These are phyloP conservation scores for Drosophila gunungcola DNA, from an alignment of 1,140 invertebrate genomes.

Conservation along the genomic window DNA sequence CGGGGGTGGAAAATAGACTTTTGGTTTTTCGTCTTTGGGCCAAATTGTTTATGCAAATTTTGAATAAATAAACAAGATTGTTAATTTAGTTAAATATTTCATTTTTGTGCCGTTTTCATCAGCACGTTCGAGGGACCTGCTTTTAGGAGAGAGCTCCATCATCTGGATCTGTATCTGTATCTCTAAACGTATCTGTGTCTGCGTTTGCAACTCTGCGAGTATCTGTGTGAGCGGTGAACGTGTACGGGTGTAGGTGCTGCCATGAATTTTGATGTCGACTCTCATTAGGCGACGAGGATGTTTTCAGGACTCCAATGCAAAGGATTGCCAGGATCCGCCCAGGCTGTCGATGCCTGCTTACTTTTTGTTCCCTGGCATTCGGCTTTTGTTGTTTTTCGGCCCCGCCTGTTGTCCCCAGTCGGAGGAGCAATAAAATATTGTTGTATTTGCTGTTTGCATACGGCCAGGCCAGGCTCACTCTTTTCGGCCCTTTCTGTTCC, in stretches of 20 bases:
- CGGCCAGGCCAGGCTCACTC: conserved; percentile 10
- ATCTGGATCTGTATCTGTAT: conserved; percentile 37
- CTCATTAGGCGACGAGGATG: conserved; percentile 71
- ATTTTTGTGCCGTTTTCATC: conserved; percentile 83
- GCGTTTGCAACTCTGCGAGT: conserved; percentile 17
- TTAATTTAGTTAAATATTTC: conserved; percentile 84
- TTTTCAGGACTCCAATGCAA: conserved; percentile 45
- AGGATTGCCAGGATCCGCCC: conserved; percentile 58
- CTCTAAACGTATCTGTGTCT: conserved; percentile 10
- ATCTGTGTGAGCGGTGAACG: conserved; percentile 1
- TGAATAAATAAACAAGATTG: conserved; percentile 84
- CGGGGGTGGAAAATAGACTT: conserved; percentile 64
- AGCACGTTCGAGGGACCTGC: conserved; percentile 61
- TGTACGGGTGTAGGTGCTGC: conserved; percentile 73
- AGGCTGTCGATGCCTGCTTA: conserved; percentile 42
- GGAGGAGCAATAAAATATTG: conserved; percentile 76
- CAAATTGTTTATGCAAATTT: conserved; percentile 84
- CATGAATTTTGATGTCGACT: conserved; percentile 80
- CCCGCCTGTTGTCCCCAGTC: conserved; percentile 46
- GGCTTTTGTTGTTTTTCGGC: conserved; percentile 37
- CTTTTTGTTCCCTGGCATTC: conserved; percentile 28
- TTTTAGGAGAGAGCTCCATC: conserved; percentile 26
- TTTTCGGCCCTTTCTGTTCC: conserved; percentile 2
- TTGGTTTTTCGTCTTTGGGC: conserved; percentile 82
- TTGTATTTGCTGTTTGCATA: conserved; percentile 73